A percentile compares a stretch with the other conserved stretches of the same genome.
phyloP scores from a whole-genome alignment of 2,888 invertebrate species.

The Limnephilus lunatus region DNA sequence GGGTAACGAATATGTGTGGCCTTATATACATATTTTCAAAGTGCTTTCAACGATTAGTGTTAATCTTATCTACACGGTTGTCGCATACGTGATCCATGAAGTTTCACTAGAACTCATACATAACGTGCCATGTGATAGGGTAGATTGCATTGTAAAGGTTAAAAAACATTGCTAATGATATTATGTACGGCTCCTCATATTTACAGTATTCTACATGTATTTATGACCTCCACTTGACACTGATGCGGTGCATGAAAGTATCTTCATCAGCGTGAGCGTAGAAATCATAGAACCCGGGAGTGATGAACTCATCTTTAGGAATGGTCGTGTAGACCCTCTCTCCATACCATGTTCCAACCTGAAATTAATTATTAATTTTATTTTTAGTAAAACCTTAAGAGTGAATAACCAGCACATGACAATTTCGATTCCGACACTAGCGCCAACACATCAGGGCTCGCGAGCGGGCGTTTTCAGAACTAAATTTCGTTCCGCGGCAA shows the following conservation, averaged over 20 bases:
- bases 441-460: no score
- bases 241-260: slow-evolving; percentile 76
- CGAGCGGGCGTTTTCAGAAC: no score
- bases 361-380: slow-evolving; percentile 64
- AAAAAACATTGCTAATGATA: not conserved
- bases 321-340: slow-evolving; percentile 87
- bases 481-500: no score
- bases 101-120: no score
- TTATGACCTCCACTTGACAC: slow-evolving; percentile 71
- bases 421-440: no score
- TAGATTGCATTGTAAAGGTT: not conserved
- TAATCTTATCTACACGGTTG: not conserved
- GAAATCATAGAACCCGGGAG: slow-evolving; percentile 83
- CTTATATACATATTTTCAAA: no score
- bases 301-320: slow-evolving; percentile 80
- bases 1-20: no score
- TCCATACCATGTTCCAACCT: slow-evolving; percentile 91
- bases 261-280: slow-evolving; percentile 81
- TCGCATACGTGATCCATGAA: no score
- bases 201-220: not conserved
- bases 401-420: no score
- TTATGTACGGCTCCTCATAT: not conserved
- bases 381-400: no score
- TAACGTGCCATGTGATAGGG: no score
- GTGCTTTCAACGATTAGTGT: no score